These are phyloP conservation scores for Drosophila serrata DNA, from an alignment of 1,140 invertebrate species.

Conservation along the genomic window DNA sequence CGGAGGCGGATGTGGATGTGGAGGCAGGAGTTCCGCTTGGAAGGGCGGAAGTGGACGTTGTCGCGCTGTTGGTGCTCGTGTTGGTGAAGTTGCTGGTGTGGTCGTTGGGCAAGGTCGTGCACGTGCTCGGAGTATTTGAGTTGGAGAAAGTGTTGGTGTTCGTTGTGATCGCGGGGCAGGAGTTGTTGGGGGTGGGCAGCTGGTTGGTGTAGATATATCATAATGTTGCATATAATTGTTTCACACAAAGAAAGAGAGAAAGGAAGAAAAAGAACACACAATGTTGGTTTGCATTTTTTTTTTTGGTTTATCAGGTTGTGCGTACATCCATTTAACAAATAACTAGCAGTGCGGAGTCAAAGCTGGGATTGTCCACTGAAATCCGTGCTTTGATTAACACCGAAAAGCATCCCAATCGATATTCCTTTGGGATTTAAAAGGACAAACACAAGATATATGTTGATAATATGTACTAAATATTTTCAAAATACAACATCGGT, in stretches of 20 bases:
- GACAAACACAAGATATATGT: not conserved
- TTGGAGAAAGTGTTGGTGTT: slow-evolving; percentile 48
- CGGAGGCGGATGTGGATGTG: slow-evolving; percentile 17
- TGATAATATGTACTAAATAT: not conserved
- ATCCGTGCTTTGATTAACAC: slow-evolving; percentile 14
- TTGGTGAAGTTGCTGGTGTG: slow-evolving; percentile 42
- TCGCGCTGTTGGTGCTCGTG: slow-evolving; percentile 27
- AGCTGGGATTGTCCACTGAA: slow-evolving; percentile 4
- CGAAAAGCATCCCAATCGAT: not conserved
- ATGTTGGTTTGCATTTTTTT: slow-evolving; percentile 60
- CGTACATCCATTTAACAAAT: slow-evolving; percentile 26
- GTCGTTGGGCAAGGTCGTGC: slow-evolving; percentile 62
- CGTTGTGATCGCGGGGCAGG: slow-evolving; percentile 50
- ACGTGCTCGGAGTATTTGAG: slow-evolving; percentile 64
- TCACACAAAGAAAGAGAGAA: slow-evolving; percentile 79
- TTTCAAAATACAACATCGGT: slow-evolving; percentile 1
- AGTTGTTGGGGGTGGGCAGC: slow-evolving; percentile 50
- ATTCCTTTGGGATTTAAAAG: not conserved
- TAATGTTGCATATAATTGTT: slow-evolving; percentile 37
- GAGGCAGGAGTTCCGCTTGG: slow-evolving; percentile 27
- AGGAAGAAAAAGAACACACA: slow-evolving; percentile 77
- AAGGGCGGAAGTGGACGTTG: slow-evolving; percentile 22
- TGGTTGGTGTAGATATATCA: slow-evolving; percentile 38
- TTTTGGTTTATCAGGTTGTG: slow-evolving; percentile 28
- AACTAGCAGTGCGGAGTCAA: slow-evolving; percentile 7